These are phyloP conservation scores for Serranus cabrilla DNA, from an alignment of 2,797 vertebrate genomes.

Conservation along the genomic window DNA sequence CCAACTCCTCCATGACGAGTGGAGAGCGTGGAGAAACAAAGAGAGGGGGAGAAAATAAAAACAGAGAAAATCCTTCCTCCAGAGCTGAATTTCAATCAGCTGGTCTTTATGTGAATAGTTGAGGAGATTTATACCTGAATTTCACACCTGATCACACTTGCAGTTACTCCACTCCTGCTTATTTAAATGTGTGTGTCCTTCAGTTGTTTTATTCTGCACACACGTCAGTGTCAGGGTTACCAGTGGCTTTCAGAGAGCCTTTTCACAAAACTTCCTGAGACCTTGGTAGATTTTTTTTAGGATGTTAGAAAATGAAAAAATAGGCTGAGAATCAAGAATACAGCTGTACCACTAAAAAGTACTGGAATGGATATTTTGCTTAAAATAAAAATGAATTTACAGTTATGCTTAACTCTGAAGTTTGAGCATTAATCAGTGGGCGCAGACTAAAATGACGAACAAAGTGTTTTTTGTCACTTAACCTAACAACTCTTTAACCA, in stretches of 20 bases:
- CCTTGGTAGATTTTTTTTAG: not conserved
- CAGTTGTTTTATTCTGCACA: not conserved
- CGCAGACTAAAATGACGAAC: too few relatives aligned
- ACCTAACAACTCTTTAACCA: too few relatives aligned
- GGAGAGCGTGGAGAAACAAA: not conserved
- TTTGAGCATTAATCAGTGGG: too few relatives aligned
- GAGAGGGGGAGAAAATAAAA: constrained; percentile 2
- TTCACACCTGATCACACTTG: constrained; percentile 14
- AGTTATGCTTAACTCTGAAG: too few relatives aligned
- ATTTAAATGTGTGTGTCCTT: constrained; percentile 17
- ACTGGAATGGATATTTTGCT: too few relatives aligned
- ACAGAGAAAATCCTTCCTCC: not conserved
- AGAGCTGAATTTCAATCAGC: constrained; percentile 17
- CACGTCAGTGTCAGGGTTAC: not conserved
- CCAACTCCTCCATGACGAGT: not conserved
- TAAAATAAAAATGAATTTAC: too few relatives aligned
- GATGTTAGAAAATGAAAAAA: too few relatives aligned
- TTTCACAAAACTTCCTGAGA: not conserved
- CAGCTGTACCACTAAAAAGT: too few relatives aligned
- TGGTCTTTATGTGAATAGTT: not conserved
- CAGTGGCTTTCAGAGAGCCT: not conserved
- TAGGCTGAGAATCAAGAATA: too few relatives aligned
- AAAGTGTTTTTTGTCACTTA: too few relatives aligned
- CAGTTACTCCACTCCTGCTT: constrained; percentile 3
- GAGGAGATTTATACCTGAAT: constrained; percentile 15